phyloP scores from a whole-genome alignment of 37 sponge, comb jelly and placozoan genomes.

The Beroe forskalii region DNA sequence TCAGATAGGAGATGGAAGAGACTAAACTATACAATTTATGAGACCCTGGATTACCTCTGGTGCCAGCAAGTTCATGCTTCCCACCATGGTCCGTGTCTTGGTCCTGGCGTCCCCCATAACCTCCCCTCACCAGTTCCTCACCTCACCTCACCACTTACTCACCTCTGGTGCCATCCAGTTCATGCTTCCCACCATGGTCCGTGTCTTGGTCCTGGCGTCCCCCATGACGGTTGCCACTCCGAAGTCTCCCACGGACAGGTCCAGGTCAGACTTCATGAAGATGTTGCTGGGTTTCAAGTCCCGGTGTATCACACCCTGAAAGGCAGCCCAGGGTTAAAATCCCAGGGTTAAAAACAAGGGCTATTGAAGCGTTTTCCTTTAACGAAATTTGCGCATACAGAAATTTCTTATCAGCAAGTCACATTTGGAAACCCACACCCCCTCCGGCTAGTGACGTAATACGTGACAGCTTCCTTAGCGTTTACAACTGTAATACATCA shows the following conservation, averaged over 20 bases:
- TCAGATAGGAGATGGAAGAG: no score
- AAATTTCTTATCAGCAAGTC: no score
- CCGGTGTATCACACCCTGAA: conserved; percentile 27
- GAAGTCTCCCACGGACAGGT: conserved; percentile 75
- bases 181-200: conserved; percentile 75
- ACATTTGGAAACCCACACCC: no score
- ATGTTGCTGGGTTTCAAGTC: conserved; percentile 85
- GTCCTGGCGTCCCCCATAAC: conserved; percentile 74
- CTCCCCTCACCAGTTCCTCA: no score
- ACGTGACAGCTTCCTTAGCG: no score
- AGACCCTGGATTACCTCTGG: conserved; percentile 83
- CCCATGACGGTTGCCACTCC: conserved; percentile 82
- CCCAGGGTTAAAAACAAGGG: background rate
- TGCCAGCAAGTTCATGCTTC: conserved; percentile 82
- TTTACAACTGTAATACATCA: no score
- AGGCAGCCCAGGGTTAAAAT: background rate
- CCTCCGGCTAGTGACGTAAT: no score
- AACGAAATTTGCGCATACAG: no score
- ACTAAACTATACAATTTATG: no score
- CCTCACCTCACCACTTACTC: no score
- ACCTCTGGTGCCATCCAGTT: conserved; percentile 89
- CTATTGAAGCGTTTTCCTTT: no score
- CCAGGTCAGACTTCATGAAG: conserved; percentile 75
- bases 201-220: conserved; percentile 68
- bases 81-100: conserved; percentile 72